Percentiles rank a stretch among this genome's conserved stretches.
Evolutionary conservation across 92 coral and sea anemone species (phyloP).

Genomic region (Actinernus sp.): DNA sequence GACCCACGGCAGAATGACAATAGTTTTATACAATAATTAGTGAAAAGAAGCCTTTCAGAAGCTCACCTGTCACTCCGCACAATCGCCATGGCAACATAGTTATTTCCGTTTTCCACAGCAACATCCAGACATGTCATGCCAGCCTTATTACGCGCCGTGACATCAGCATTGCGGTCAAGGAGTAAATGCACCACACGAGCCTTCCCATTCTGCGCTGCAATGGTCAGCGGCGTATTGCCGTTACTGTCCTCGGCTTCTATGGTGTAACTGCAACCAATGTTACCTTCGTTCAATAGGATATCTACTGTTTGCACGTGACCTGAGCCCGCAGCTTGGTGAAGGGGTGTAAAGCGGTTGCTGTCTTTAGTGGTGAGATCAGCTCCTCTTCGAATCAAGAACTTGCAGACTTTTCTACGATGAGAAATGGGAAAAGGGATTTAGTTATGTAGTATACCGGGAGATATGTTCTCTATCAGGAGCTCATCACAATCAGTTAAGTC

Average conservation of each 20-base stretch:
- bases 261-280: conserved; percentile 8
- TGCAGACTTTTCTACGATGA: conserved; percentile 54
- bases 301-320: conserved; percentile 55
- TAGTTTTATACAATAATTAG: not conserved
- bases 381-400: conserved; percentile 50
- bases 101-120: conserved; percentile 71
- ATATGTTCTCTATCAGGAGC: no score
- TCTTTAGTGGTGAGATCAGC: conserved; percentile 69
- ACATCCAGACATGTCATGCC: conserved; percentile 70
- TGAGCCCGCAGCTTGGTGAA: conserved; percentile 74
- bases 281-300: conserved; percentile 27
- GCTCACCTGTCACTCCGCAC: conserved; percentile 68
- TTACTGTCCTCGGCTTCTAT: conserved; percentile 57
- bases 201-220: conserved; percentile 68
- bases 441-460: not conserved
- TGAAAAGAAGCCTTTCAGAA: not conserved
- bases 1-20: not conserved
- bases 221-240: conserved; percentile 71
- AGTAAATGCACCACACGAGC: conserved; percentile 45
- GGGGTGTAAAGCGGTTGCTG: conserved; percentile 77
- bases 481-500: no score
- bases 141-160: conserved; percentile 45
- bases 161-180: conserved; percentile 57
- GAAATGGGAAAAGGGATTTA: not conserved
- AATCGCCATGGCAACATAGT: conserved; percentile 66